Evolutionary conservation across 64 coral and sea anemone genomes (phyloP), one percentile per base, ranked within the genome.

Genomic region (Porites australiensis): DNA sequence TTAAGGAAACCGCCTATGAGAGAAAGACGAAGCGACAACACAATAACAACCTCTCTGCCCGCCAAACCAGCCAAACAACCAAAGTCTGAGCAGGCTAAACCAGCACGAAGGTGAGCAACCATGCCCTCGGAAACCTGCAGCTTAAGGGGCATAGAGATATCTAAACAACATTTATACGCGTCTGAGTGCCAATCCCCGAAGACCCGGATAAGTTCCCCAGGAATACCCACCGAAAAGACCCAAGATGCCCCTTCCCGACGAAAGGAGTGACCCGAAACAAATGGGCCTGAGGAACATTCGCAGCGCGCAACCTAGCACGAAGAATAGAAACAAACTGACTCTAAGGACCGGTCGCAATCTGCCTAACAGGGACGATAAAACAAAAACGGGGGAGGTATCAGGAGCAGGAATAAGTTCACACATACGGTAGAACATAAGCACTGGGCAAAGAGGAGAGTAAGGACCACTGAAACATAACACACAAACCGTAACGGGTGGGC

Each of bases 401-500:
- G 81, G 81, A 84, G 61, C 43, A 10, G 81, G 81, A 84, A 67
- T 62, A 64, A 84, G 62, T 62, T 84, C 81, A 52, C 81, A 84
- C 81, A 84, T 84, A 68, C 66, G 81, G 50, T 84, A 84, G 68
- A 84, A 84, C 55, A 84, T 64, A 50, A 27, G 81, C n/a, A 84
- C 57, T 6, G 61, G 60, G 50, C 81, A 84, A 48, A 84, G 81
- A 19, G 81, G 60, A 13, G 81, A 84, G 43, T 84, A 46, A 68
- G 81, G 81, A 48, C n/a, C n/a, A n/a, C n/a, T n/a, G n/a, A n/a
- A n/a, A n/a, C n/a, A n/a, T n/a, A n/a, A n/a, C n/a, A n/a, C n/a
- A n/a, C n/a, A n/a, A n/a, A n/a, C n/a, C n/a, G n/a, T n/a, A n/a
- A n/a, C n/a, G n/a, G n/a, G n/a, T n/a, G n/a, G n/a, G n/a, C n/a